phyloP scores from a whole-genome alignment of 2,888 invertebrate species.

The Orgyia antiqua region DNA sequence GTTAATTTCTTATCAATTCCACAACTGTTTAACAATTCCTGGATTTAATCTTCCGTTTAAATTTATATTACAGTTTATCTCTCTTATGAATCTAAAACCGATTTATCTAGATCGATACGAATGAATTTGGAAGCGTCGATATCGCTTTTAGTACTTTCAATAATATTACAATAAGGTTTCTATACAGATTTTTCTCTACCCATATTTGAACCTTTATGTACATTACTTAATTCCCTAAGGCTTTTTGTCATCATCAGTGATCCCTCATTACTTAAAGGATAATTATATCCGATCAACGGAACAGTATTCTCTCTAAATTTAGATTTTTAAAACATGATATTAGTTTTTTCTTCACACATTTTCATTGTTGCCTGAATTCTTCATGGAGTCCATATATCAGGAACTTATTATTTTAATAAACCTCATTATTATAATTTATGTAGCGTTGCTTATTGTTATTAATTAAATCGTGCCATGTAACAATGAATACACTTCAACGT shows the following conservation, averaged over 20 bases:
- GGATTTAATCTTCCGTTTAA: constrained; percentile 28
- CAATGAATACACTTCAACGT: constrained; percentile 67
- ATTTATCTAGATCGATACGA: constrained; percentile 13
- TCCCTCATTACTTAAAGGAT: constrained; percentile 63
- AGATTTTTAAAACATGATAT: no score
- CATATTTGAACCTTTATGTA: constrained; percentile 63
- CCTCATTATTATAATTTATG: no score
- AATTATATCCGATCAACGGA: constrained; percentile 24
- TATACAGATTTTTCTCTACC: constrained; percentile 45
- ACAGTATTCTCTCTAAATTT: constrained; percentile 3
- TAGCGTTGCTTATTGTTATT: constrained; percentile 37
- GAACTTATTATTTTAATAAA: no score
- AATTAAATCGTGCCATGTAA: constrained; percentile 53
- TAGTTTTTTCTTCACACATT: no score
- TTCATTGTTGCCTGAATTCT: no score
- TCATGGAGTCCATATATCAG: no score
- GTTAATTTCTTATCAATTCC: constrained; percentile 63
- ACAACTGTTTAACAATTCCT: constrained; percentile 59
- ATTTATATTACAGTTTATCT: constrained; percentile 20
- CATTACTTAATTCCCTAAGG: constrained; percentile 51
- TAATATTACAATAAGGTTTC: no score
- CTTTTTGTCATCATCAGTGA: constrained; percentile 52
- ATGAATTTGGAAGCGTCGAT: constrained; percentile 18
- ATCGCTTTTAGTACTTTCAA: no score
- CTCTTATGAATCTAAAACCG: constrained; percentile 15